Conservation (phyloP, 1,140 invertebrate genomes). For the Tetranychus cinnabarinus region DNA sequence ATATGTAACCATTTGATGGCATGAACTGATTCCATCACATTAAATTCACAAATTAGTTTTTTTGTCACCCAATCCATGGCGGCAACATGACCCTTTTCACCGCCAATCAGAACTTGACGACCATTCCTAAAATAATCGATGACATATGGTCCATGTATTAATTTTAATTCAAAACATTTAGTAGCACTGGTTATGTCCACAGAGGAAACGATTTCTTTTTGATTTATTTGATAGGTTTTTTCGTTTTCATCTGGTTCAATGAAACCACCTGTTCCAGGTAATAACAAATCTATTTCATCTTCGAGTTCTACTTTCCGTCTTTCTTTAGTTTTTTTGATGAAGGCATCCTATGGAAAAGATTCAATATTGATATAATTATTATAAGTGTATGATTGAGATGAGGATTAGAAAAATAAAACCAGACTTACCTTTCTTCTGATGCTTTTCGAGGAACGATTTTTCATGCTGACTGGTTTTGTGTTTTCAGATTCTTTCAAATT, state of each 20-base stretch:
- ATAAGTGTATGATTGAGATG: no score
- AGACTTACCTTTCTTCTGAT: no score
- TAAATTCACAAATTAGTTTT: conserved; percentile 77
- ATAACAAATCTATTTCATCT: not conserved
- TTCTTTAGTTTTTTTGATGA: no score
- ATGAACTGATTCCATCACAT: conserved; percentile 84
- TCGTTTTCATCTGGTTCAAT: conserved; percentile 44
- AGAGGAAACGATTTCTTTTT: conserved; percentile 49
- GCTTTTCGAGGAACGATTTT: no score
- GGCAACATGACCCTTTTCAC: conserved; percentile 72
- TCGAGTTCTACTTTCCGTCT: no score
- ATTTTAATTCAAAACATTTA: conserved; percentile 64
- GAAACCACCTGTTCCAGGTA: conserved; percentile 39
- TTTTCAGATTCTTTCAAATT: no score
- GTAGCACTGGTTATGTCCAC: conserved; percentile 72
- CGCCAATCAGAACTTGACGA: conserved; percentile 63
- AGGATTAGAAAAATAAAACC: no score
- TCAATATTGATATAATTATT: no score
- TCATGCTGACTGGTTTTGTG: no score
- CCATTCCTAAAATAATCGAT: conserved; percentile 39
- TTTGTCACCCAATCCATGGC: conserved; percentile 96
- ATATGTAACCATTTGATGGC: conserved; percentile 64
- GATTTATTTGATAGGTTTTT: conserved; percentile 50
- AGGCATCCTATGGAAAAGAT: no score
- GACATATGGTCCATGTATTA: conserved; percentile 72